Evolutionary conservation across 2,797 vertebrate species (phyloP).

Genomic region (Trematomus bernacchii): DNA sequence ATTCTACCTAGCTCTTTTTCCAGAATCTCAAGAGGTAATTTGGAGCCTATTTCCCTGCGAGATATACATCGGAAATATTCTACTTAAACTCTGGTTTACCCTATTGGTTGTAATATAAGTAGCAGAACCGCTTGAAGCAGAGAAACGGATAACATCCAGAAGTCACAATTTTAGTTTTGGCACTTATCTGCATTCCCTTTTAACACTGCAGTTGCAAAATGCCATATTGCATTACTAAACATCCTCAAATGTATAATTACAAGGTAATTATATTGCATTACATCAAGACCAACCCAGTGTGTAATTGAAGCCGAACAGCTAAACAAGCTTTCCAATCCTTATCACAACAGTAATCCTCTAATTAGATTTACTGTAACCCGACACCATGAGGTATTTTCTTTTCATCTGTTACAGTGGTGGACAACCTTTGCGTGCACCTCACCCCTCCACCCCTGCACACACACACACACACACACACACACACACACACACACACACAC

Average conservation of each 20-base stretch:
- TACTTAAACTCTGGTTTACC: no score
- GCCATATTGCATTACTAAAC: conserved; percentile 74
- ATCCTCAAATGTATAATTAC: conserved; percentile 72
- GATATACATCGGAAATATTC: no score
- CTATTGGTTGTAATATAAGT: background rate
- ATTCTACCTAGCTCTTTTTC: no score
- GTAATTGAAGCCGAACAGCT: conserved; percentile 68
- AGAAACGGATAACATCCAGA: conserved; percentile 30
- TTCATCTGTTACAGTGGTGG: conserved; percentile 53
- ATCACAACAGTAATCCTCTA: conserved; percentile 75
- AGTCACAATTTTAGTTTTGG: conserved; percentile 46
- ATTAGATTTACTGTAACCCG: conserved; percentile 69
- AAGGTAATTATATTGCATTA: conserved; percentile 74
- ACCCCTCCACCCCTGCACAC: conserved; percentile 9
- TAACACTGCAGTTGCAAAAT: conserved; percentile 60
- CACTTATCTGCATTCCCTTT: conserved; percentile 28
- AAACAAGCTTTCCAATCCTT: conserved; percentile 68
- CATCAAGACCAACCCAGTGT: conserved; percentile 65
- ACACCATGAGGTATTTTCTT: conserved; percentile 58
- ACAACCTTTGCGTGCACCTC: conserved; percentile 36
- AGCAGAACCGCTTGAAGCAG: background rate
- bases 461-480: conserved; percentile 42
- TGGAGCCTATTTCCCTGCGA: no score
- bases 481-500: conserved; percentile 45
- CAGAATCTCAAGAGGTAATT: no score